Conservation (phyloP, 2,113 vertebrate species). For the Anhinga anhinga region DNA sequence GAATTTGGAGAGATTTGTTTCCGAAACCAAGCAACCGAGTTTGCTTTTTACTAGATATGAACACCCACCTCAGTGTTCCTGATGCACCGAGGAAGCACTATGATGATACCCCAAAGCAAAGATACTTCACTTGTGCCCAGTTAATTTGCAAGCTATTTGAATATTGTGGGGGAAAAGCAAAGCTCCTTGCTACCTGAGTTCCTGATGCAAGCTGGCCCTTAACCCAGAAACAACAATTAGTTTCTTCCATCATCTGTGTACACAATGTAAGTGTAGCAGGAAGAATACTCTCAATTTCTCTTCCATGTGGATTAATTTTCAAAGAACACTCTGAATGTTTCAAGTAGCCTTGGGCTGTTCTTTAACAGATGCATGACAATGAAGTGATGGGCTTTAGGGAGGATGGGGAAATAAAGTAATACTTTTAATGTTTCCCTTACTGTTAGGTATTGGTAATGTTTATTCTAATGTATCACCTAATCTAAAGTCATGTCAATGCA, state of each 20-base stretch:
- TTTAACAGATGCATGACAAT: background rate
- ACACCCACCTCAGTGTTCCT: background rate
- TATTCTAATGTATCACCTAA: background rate
- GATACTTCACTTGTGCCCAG: background rate
- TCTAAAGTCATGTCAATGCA: conserved; percentile 19
- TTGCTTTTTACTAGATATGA: background rate
- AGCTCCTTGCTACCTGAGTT: background rate
- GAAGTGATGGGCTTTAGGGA: background rate
- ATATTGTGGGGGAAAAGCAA: background rate
- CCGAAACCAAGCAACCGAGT: background rate
- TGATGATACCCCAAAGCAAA: accelerated
- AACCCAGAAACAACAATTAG: background rate
- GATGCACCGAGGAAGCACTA: background rate
- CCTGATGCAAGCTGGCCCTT: background rate
- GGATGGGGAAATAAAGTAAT: background rate
- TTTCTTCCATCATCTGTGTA: background rate
- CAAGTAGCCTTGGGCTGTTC: background rate
- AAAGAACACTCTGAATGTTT: background rate
- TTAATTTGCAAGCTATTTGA: background rate
- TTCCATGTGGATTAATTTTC: conserved; percentile 7
- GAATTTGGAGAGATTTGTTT: background rate
- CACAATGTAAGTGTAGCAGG: background rate
- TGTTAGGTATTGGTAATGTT: background rate
- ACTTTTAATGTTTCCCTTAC: conserved; percentile 1
- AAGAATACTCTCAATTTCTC: background rate